Evolutionary conservation across 2,113 vertebrate species (phyloP).

Genomic region (Galemys pyrenaicus): DNA sequence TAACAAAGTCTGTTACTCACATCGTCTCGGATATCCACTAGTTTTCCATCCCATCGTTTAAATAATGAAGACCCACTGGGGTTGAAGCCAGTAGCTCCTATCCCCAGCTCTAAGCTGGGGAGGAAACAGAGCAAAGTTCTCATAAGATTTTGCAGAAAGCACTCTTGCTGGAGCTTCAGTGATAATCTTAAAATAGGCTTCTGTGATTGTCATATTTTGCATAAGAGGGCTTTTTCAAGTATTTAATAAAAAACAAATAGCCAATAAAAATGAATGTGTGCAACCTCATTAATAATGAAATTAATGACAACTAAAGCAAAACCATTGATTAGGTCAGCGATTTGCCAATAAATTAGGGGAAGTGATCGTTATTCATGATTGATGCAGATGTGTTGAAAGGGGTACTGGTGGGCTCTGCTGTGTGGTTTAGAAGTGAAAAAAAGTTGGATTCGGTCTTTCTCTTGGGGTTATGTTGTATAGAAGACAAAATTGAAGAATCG

Average conservation of each 20-base stretch:
- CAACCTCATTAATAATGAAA: background rate
- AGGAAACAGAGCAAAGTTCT: background rate
- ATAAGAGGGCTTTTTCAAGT: background rate
- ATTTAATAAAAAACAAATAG: background rate
- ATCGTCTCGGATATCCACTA: background rate
- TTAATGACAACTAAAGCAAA: background rate
- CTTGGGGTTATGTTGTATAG: background rate
- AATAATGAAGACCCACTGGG: slow-evolving; percentile 63
- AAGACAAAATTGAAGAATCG: background rate
- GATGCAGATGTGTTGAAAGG: background rate
- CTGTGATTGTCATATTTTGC: background rate
- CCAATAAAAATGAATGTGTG: background rate
- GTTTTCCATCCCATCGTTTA: slow-evolving; percentile 66
- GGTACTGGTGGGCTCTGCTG: background rate
- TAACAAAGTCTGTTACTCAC: slow-evolving; percentile 48
- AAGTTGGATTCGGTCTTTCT: background rate
- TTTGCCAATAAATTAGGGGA: background rate
- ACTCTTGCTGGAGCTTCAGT: background rate
- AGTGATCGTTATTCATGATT: background rate
- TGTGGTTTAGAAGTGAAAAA: background rate
- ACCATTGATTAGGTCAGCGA: background rate
- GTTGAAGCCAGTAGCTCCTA: slow-evolving; percentile 32
- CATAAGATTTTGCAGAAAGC: background rate
- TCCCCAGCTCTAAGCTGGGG: background rate
- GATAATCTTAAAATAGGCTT: background rate